phyloP scores from a whole-genome alignment of 2,888 invertebrate genomes.

The Meandrusa payeni region DNA sequence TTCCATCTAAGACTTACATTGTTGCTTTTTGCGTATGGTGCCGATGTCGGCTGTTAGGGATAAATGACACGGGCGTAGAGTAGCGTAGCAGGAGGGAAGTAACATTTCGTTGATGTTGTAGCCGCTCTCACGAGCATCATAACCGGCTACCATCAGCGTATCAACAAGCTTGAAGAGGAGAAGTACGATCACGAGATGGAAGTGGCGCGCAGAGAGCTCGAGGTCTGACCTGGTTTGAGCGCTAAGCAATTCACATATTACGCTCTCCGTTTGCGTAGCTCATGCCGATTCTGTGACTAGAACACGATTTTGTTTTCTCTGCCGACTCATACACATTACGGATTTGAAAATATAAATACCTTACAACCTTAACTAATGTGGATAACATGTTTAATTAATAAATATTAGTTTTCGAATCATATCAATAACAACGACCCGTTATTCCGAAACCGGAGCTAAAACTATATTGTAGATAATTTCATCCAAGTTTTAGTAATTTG shows the following conservation, averaged over 20 bases:
- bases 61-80: constrained; percentile 33
- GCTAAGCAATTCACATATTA: constrained; percentile 50
- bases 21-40: constrained; percentile 54
- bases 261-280: constrained; percentile 74
- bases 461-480: constrained; percentile 64
- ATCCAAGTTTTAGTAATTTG: constrained; percentile 59
- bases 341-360: constrained; percentile 61
- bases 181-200: constrained; percentile 99
- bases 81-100: constrained; percentile 41
- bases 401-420: constrained; percentile 44
- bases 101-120: constrained; percentile 76
- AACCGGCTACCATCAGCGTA: constrained; percentile 91
- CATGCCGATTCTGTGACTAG: constrained; percentile 77
- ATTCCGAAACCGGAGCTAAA: constrained; percentile 57
- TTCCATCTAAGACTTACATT: constrained; percentile 58
- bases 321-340: constrained; percentile 61
- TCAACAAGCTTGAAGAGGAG: constrained; percentile 90
- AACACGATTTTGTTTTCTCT: constrained; percentile 71
- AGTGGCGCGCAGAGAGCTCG: constrained; percentile 96
- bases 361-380: constrained; percentile 71
- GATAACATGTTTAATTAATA: constrained; percentile 65
- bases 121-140: constrained; percentile 85
- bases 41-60: constrained; percentile 34
- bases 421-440: constrained; percentile 72
- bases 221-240: constrained; percentile 87